Percentiles rank a stretch among this genome's conserved stretches.
These are phyloP conservation scores for Ectemnius cavifrons DNA, from an alignment of 2,888 invertebrate genomes.

Conservation along the genomic window DNA sequence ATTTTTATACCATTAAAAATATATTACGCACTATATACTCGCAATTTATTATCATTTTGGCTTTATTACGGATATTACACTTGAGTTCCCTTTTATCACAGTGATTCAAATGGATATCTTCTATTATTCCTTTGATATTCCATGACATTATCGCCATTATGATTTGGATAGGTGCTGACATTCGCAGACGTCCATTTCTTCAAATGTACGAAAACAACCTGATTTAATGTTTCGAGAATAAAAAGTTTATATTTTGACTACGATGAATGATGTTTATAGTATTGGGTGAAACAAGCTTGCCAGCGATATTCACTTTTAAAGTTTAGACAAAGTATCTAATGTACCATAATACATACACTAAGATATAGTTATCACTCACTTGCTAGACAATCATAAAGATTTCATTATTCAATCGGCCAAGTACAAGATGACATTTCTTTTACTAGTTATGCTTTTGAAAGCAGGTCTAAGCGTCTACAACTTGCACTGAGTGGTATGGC, in stretches of 20 bases:
- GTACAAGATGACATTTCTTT: slow-evolving; percentile 44
- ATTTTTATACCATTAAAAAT: not conserved
- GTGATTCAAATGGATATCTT: no score
- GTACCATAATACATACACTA: not conserved
- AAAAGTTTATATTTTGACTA: slow-evolving; percentile 62
- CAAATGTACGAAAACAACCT: slow-evolving; percentile 44
- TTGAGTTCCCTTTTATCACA: no score
- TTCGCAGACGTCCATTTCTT: slow-evolving; percentile 52
- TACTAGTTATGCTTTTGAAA: slow-evolving; percentile 2
- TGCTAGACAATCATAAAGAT: slow-evolving; percentile 58
- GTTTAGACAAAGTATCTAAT: no score
- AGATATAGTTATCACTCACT: slow-evolving; percentile 42
- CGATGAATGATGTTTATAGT: slow-evolving; percentile 45
- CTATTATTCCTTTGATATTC: no score
- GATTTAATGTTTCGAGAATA: slow-evolving; percentile 43
- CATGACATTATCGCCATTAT: no score
- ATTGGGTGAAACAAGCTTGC: slow-evolving; percentile 23
- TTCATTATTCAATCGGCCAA: slow-evolving; percentile 38
- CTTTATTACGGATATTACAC: no score
- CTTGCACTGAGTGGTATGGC: no score
- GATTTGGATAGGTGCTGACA: slow-evolving; percentile 54
- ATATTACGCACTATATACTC: not conserved
- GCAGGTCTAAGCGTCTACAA: slow-evolving; percentile 25
- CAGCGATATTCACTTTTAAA: no score
- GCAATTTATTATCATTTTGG: no score